Evolutionary conservation across 2,888 invertebrate species (phyloP), one percentile per base, ranked within the genome.

Genomic region (Orchesellides sinensis): DNA sequence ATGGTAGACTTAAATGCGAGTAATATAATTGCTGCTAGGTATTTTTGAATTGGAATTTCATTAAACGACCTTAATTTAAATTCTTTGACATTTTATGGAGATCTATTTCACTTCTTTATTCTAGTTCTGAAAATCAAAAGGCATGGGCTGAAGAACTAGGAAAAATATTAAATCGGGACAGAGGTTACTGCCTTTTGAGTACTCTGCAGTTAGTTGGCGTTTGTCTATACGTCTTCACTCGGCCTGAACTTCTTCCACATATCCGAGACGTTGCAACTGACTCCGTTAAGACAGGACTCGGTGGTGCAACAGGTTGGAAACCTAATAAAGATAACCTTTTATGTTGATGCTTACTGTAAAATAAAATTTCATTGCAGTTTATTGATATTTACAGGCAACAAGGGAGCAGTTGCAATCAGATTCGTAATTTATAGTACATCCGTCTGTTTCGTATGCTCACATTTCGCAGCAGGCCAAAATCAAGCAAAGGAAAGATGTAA

Each of bases 1-100:
- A 98, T 99, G 87, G 99, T 99, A 10, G 99, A 99, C 91, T 91
- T 99, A 87, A 99, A 98, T 92, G 99, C 99, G 2, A 95, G 96
- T 88, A 99, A 99, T 90, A 99, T 99, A 88, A 94, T 99, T 92
- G 98, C 97, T 86, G 97, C 98, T 27, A 96, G 94, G 92, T 93
- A 25, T 17, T 2, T 40, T n/a, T 8, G 14, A 40, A 52, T 6
- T 54, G n/a, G n/a, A n/a, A n/a, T n/a, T n/a, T n/a, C n/a, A n/a
- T n/a, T n/a, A n/a, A n/a, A n/a, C n/a, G n/a, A n/a, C n/a, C 19
- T 49, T 49, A 3, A 21, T 17, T 35, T 4, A 47, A 47, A 47
- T 47, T 47, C 49, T 40, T 4, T 40, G 21, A 5, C 10, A 14
- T 40, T 8, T n/a, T 4, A 25, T 83, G 17, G 1, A 70, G 27